A percentile compares a stretch with the other conserved stretches of the same genome.
These are phyloP conservation scores for Hirudo medicinalis DNA, from an alignment of 1,140 invertebrate genomes.

Conservation along the genomic window DNA sequence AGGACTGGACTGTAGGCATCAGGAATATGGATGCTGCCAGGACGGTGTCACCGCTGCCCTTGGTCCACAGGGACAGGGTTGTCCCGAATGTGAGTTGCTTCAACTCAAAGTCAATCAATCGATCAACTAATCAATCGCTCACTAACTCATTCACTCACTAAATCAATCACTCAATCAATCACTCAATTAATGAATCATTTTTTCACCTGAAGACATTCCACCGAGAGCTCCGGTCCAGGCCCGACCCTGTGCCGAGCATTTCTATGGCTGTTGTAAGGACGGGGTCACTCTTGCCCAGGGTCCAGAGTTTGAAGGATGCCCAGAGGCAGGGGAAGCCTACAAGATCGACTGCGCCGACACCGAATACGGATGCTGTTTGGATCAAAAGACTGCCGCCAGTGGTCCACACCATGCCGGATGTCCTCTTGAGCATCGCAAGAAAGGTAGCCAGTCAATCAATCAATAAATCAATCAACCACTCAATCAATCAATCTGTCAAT, in stretches of 20 bases:
- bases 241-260: conserved; percentile 24
- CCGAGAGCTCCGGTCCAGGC: too few relatives aligned
- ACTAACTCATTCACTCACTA: background rate
- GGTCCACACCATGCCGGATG: conserved; percentile 29
- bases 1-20: background rate
- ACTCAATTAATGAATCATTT: too few relatives aligned
- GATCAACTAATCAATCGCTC: background rate
- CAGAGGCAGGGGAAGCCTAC: conserved; percentile 30
- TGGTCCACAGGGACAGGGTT: conserved; percentile 32
- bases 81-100: conserved; percentile 25
- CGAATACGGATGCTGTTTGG: conserved; percentile 30
- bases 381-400: conserved; percentile 33
- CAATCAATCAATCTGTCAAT: background rate
- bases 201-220: too few relatives aligned
- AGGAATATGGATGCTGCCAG: conserved; percentile 29
- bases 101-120: background rate
- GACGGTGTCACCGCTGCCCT: conserved; percentile 33
- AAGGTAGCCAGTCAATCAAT: background rate
- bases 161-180: background rate
- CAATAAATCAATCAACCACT: background rate
- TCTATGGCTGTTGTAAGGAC: conserved; percentile 29
- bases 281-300: conserved; percentile 39
- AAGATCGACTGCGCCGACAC: conserved; percentile 18
- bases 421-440: conserved; percentile 19
- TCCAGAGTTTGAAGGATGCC: conserved; percentile 57